Evolutionary conservation across 1,140 invertebrate genomes (phyloP).

Genomic region (Marisa cornuarietis): DNA sequence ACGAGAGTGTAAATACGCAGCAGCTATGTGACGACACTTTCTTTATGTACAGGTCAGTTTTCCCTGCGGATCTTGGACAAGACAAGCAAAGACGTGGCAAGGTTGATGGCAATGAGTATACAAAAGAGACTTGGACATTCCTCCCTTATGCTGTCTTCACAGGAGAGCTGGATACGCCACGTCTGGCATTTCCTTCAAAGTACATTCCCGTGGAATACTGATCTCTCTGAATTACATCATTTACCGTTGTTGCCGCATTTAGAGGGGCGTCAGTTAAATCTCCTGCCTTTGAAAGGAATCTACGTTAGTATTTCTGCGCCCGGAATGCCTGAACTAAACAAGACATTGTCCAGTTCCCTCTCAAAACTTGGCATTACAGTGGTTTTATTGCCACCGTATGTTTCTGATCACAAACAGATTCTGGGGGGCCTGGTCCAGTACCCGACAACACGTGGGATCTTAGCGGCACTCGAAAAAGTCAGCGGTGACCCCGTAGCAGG

Average conservation of each 20-base stretch:
- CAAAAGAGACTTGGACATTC: background rate
- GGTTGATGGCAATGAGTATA: constrained; percentile 1
- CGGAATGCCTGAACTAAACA: background rate
- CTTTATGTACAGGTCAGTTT: constrained; percentile 6
- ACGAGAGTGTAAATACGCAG: too few species aligned
- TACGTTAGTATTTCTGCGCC: constrained; percentile 3
- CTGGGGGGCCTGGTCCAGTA: constrained; percentile 20
- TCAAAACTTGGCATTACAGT: constrained; percentile 16
- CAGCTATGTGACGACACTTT: background rate
- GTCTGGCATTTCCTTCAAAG: constrained; percentile 14
- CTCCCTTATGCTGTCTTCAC: background rate
- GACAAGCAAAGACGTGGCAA: background rate
- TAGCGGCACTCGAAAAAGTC: constrained; percentile 1
- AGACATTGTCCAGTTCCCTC: background rate
- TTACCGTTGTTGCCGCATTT: constrained; percentile 8
- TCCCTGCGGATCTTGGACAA: background rate
- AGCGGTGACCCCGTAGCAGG: background rate
- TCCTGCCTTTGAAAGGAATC: constrained; percentile 9
- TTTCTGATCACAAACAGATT: background rate
- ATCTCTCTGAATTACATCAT: background rate
- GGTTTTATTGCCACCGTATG: constrained; percentile 12
- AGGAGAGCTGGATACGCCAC: constrained; percentile 14
- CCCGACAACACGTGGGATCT: constrained; percentile 8
- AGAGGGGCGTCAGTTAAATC: background rate
- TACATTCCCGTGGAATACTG: background rate